Evolutionary conservation across 1,140 invertebrate species (phyloP).

Genomic region (Holcopasites calliopsidis): DNA sequence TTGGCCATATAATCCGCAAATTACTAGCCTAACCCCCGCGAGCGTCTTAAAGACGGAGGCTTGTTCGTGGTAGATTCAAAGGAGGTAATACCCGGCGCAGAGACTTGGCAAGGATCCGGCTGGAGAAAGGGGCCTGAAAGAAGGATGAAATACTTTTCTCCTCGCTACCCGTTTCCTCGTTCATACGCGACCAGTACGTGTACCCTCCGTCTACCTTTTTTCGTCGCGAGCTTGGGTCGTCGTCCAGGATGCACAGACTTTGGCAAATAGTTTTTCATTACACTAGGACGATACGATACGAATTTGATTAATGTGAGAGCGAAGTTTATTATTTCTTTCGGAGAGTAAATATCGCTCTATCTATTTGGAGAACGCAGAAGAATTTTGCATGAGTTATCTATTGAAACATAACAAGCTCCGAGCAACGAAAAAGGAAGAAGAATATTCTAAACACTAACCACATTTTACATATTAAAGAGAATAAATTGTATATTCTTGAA

Average conservation of each 20-base stretch:
- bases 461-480: too few relatives aligned
- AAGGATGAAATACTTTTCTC: slow-evolving; percentile 61
- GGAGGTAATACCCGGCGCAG: slow-evolving; percentile 66
- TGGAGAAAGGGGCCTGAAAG: slow-evolving; percentile 44
- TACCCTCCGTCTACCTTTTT: slow-evolving; percentile 17
- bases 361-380: too few relatives aligned
- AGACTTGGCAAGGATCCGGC: slow-evolving; percentile 58
- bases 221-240: not conserved
- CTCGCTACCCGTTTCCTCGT: slow-evolving; percentile 33
- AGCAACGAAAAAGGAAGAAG: not conserved
- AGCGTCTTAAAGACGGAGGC: slow-evolving; percentile 69
- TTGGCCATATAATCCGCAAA: slow-evolving; percentile 74
- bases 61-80: slow-evolving; percentile 71
- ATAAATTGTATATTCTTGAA: too few relatives aligned
- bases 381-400: too few relatives aligned
- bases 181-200: slow-evolving; percentile 16
- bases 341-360: too few relatives aligned
- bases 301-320: too few relatives aligned
- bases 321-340: too few relatives aligned
- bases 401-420: too few relatives aligned
- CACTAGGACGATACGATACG: too few relatives aligned
- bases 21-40: slow-evolving; percentile 71
- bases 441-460: not conserved
- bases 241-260: slow-evolving; percentile 8
- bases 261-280: too few relatives aligned